These are phyloP conservation scores for Okamejei kenojei DNA, from an alignment of 2,797 vertebrate species.

Conservation along the genomic window DNA sequence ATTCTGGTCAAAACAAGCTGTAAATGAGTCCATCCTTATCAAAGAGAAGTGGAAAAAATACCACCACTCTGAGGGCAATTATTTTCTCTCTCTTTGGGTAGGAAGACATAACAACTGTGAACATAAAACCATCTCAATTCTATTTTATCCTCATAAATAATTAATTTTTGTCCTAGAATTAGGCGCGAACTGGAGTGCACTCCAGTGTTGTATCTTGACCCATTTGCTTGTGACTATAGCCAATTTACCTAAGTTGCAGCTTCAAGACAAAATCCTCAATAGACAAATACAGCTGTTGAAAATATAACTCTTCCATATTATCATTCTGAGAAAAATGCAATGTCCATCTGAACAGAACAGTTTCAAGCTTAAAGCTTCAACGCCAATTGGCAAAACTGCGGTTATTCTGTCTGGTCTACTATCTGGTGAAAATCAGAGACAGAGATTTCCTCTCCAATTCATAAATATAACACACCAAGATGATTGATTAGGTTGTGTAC, in stretches of 20 bases:
- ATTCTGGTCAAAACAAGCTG: not conserved
- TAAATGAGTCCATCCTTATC: not conserved
- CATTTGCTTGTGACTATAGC: not conserved
- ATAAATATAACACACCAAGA: not conserved
- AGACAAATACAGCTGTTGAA: constrained; percentile 17
- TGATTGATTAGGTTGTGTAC: not conserved
- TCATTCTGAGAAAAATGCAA: too few species aligned
- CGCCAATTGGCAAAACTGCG: not conserved
- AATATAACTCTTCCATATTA: constrained; percentile 12
- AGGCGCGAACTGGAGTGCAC: not conserved
- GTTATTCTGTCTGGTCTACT: not conserved
- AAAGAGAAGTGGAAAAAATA: not conserved
- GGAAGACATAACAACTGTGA: not conserved
- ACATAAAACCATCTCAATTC: not conserved
- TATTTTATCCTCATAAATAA: not conserved
- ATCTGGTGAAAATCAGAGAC: not conserved
- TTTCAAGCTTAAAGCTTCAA: not conserved
- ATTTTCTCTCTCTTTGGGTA: not conserved
- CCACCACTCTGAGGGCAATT: not conserved
- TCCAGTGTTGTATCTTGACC: not conserved
- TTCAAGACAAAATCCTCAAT: not conserved
- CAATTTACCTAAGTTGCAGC: not conserved
- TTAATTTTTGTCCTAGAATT: not conserved
- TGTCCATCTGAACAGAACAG: not conserved
- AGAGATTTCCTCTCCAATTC: not conserved